Conservation (phyloP, 2,797 vertebrate species). For the Helicolenus hilgendorfi region DNA sequence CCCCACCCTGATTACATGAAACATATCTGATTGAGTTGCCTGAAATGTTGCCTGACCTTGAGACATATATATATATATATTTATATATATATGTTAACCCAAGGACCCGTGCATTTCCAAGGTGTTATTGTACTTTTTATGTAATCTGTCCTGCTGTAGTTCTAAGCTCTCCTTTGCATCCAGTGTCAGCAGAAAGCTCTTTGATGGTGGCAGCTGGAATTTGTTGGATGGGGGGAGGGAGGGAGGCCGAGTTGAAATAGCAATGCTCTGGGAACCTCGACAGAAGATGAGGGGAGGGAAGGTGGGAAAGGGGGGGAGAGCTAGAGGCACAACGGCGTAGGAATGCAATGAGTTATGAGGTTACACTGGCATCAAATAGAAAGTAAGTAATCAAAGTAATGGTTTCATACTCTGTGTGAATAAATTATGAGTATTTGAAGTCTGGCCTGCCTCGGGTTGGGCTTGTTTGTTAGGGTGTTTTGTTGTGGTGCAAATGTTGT, state of each 20-base stretch:
- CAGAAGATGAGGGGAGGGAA: constrained; percentile 63
- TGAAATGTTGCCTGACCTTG: background rate
- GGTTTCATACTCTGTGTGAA: constrained; percentile 17
- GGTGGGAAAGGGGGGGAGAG: constrained; percentile 31
- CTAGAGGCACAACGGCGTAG: constrained; percentile 14
- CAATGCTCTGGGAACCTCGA: constrained; percentile 73
- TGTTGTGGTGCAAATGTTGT: background rate
- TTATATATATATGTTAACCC: background rate
- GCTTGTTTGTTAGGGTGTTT: constrained; percentile 11
- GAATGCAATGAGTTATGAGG: constrained; percentile 63
- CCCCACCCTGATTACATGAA: background rate
- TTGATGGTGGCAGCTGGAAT: constrained; percentile 83
- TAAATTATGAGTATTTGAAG: constrained; percentile 21
- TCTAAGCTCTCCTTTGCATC: constrained; percentile 31
- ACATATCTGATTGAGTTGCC: background rate
- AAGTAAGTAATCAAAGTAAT: constrained; percentile 27
- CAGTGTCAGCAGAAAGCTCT: constrained; percentile 61
- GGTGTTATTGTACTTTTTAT: background rate
- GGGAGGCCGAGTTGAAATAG: constrained; percentile 68
- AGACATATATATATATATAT: background rate
- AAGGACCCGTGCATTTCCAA: background rate
- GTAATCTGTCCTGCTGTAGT: constrained; percentile 16
- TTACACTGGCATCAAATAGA: constrained; percentile 33
- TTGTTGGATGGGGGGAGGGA: constrained; percentile 64
- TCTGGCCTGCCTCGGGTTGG: background rate